These are phyloP conservation scores for Donacobius atricapilla DNA, from an alignment of 2,113 vertebrate genomes.

Conservation along the genomic window DNA sequence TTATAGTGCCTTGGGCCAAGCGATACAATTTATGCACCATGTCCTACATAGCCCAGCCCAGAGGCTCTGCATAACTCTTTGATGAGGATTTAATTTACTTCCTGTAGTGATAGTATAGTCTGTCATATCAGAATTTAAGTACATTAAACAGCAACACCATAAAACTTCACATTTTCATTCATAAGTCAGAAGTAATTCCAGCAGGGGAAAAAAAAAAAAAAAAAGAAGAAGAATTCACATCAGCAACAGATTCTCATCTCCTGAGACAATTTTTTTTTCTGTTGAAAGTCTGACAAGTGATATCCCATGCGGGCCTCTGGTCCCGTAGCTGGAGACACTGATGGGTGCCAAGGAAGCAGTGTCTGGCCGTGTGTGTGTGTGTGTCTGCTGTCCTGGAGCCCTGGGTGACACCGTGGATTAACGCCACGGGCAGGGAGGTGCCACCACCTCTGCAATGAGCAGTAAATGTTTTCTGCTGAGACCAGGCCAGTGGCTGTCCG, in stretches of 20 bases:
- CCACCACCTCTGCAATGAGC: neutral
- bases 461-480: neutral
- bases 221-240: neutral
- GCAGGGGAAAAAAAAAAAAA: neutral
- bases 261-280: neutral
- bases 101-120: neutral
- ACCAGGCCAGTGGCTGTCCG: neutral
- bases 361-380: fast-evolving
- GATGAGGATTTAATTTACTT: slow-evolving; percentile 49
- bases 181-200: neutral
- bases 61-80: neutral
- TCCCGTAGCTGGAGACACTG: neutral
- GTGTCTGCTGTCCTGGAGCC: neutral
- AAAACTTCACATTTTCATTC: slow-evolving; percentile 30
- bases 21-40: neutral
- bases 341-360: neutral
- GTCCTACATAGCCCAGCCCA: neutral
- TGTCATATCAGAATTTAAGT: slow-evolving; percentile 25
- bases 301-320: neutral
- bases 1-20: neutral
- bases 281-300: neutral
- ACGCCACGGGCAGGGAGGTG: fast-evolving
- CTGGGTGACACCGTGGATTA: neutral
- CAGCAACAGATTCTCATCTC: neutral
- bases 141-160: slow-evolving; percentile 27